These are phyloP conservation scores for Drosophila eohydei DNA, from an alignment of 2,888 invertebrate genomes.

Conservation along the genomic window DNA sequence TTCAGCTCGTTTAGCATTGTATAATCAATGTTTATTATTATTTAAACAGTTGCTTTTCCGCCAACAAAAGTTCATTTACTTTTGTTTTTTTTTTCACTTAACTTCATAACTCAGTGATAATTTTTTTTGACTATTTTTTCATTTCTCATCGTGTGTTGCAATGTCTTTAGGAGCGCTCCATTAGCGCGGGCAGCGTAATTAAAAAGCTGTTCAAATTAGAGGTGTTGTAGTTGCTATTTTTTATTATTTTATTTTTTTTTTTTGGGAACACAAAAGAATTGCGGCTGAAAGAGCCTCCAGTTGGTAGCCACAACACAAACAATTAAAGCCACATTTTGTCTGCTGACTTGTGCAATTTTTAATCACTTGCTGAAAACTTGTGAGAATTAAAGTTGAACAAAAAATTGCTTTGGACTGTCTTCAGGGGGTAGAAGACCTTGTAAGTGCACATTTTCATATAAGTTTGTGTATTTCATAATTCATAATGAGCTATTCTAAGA, in stretches of 20 bases:
- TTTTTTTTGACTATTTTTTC: constrained; percentile 36
- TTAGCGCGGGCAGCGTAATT: constrained; percentile 59
- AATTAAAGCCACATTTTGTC: constrained; percentile 49
- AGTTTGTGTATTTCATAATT: constrained; percentile 13
- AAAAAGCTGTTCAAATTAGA: constrained; percentile 63
- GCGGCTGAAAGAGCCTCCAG: constrained; percentile 37
- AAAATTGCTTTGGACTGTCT: constrained; percentile 5
- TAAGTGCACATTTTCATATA: constrained; percentile 2
- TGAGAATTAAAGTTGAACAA: constrained; percentile 34
- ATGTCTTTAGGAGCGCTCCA: constrained; percentile 52
- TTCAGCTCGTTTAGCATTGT: constrained; percentile 19
- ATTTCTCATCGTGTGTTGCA: constrained; percentile 52
- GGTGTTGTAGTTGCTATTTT: constrained; percentile 20
- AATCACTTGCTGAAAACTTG: constrained; percentile 51
- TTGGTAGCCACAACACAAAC: constrained; percentile 23
- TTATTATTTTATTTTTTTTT: constrained; percentile 2
- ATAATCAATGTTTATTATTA: constrained; percentile 44
- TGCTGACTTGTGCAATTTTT: constrained; percentile 62
- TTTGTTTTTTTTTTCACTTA: constrained; percentile 9
- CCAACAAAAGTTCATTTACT: constrained; percentile 58
- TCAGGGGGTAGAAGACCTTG: constrained; percentile 37
- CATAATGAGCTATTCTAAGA: not conserved
- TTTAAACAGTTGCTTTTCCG: constrained; percentile 55
- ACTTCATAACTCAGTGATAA: constrained; percentile 48
- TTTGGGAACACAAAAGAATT: constrained; percentile 67